phyloP scores from a whole-genome alignment of 2,113 vertebrate species.

The Hemicordylus capensis region DNA sequence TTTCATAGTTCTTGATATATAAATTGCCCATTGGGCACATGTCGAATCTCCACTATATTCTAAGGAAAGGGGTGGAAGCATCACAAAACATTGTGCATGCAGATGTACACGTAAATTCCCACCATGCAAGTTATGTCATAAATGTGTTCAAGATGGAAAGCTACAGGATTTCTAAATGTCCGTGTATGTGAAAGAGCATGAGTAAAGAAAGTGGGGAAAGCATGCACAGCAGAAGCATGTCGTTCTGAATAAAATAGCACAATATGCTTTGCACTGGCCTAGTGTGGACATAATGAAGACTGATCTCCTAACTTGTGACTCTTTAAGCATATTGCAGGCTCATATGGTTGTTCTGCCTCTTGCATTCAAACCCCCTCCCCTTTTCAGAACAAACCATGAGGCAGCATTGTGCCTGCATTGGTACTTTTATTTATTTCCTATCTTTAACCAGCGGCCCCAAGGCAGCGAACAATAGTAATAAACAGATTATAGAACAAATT shows the following conservation, averaged over 20 bases:
- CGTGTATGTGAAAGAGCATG: no score
- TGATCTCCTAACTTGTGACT: not conserved
- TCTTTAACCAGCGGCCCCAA: no score
- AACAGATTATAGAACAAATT: no score
- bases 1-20: not conserved
- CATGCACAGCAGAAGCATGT: not conserved
- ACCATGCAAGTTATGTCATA: not conserved
- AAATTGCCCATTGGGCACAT: not conserved
- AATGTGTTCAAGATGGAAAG: not conserved
- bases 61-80: not conserved
- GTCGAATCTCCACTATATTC: not conserved
- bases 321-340: not conserved
- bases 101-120: no score
- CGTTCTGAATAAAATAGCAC: not conserved
- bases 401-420: not conserved
- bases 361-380: not conserved
- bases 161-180: not conserved
- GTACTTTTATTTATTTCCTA: no score
- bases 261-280: not conserved
- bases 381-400: not conserved
- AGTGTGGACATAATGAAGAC: not conserved
- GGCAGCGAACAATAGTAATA: no score
- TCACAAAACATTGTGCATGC: not conserved
- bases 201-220: not conserved
- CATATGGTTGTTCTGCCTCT: not conserved